Conservation (phyloP, 2,797 vertebrate genomes). For the Cheirogaleus major region DNA sequence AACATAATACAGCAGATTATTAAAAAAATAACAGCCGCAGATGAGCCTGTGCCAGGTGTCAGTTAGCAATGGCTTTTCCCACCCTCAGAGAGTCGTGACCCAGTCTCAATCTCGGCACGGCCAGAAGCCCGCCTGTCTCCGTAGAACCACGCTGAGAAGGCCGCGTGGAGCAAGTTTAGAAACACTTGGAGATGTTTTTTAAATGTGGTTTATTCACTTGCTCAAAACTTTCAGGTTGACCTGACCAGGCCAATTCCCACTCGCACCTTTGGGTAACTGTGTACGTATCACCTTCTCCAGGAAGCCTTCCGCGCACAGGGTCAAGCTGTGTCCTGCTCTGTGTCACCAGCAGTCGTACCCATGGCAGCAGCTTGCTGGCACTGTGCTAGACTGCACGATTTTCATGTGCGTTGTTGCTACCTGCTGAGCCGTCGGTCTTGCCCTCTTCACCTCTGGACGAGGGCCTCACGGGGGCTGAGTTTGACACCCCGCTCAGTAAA, state of each 20-base stretch:
- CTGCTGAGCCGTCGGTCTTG: neutral
- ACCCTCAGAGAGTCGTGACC: neutral
- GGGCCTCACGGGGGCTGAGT: accelerated
- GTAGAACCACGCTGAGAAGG: neutral
- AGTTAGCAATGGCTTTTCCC: neutral
- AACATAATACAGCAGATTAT: neutral
- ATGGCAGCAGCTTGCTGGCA: accelerated
- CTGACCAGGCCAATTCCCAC: too few relatives aligned
- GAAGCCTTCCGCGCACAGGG: neutral
- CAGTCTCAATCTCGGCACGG: too few relatives aligned
- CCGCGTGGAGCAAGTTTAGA: neutral
- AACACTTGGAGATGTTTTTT: neutral
- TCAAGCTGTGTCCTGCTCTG: neutral
- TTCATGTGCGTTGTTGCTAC: accelerated
- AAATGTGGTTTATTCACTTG: neutral
- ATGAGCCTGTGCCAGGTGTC: neutral
- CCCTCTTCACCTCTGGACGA: too few relatives aligned
- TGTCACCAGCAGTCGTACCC: too few relatives aligned
- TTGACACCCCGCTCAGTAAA: neutral
- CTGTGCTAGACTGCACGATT: neutral
- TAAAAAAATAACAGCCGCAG: neutral
- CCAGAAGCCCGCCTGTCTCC: neutral
- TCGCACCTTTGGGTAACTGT: accelerated
- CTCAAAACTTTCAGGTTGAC: neutral
- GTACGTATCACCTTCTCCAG: neutral